These are phyloP conservation scores for Delichon dasypus DNA, from an alignment of 2,797 vertebrate genomes.

Conservation along the genomic window DNA sequence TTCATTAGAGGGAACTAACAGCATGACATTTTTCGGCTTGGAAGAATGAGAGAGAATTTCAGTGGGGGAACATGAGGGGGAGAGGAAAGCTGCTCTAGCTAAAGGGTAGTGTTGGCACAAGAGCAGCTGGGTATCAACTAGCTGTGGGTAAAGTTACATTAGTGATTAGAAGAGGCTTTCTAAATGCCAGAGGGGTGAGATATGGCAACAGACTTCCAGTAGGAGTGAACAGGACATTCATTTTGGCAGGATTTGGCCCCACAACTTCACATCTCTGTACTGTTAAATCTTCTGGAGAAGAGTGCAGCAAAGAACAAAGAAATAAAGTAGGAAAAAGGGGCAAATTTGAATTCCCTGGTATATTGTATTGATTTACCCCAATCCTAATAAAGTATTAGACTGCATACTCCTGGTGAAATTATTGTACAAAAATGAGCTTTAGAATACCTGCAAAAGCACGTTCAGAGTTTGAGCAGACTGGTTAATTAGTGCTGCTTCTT, in stretches of 20 bases:
- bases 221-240: neutral
- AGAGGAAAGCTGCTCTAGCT: constrained; percentile 26
- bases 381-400: neutral
- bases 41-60: neutral
- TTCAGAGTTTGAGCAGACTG: neutral
- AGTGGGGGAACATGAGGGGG: neutral
- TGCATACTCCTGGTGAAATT: neutral
- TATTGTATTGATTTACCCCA: neutral
- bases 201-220: neutral
- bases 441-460: neutral
- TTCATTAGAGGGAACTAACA: neutral
- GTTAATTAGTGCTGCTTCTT: neutral
- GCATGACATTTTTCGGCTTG: neutral
- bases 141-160: neutral
- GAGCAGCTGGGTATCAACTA: neutral
- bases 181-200: neutral
- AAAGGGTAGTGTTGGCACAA: neutral
- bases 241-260: neutral
- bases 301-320: neutral
- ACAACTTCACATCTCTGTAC: neutral
- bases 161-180: neutral
- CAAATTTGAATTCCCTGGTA: neutral
- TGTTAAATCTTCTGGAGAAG: neutral
- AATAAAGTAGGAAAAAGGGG: neutral
- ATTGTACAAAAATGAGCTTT: neutral